phyloP scores from a whole-genome alignment of 2,797 vertebrate species.

The Choloepus didactylus region DNA sequence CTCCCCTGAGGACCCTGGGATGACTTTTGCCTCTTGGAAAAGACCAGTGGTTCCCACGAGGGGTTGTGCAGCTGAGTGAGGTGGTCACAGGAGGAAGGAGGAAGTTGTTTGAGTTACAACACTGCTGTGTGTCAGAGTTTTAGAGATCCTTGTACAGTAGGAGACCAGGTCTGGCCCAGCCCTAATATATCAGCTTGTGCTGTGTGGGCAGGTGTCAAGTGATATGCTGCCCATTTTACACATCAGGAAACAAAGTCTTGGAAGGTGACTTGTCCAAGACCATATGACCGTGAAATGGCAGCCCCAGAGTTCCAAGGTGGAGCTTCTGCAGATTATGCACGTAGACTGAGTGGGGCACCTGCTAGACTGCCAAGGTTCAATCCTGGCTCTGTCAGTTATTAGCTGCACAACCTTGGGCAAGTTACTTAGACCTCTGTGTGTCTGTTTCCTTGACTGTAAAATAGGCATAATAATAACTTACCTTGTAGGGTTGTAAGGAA shows the following conservation, averaged over 20 bases:
- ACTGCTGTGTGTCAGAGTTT: background rate
- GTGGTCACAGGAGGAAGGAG: background rate
- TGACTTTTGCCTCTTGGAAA: background rate
- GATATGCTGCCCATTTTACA: background rate
- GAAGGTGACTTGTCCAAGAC: background rate
- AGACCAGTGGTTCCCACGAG: background rate
- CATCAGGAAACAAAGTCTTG: slow-evolving; percentile 55
- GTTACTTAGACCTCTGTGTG: background rate
- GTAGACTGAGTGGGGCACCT: background rate
- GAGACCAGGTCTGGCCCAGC: background rate
- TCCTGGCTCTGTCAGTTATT: background rate
- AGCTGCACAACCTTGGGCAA: background rate
- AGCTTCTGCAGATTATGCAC: background rate
- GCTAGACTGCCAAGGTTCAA: background rate
- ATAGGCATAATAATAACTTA: background rate
- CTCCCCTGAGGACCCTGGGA: background rate
- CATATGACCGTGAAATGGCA: background rate
- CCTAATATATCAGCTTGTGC: background rate
- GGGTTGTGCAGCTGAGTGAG: background rate
- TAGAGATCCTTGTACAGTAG: background rate
- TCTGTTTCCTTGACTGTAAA: slow-evolving; percentile 38
- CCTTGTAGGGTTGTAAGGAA: background rate
- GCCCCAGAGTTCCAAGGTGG: background rate
- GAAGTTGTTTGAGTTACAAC: background rate
- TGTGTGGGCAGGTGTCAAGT: background rate